Percentiles rank a stretch among this genome's conserved stretches.
Evolutionary conservation across 2,888 invertebrate genomes (phyloP).

Genomic region (Drosophila barbarae): DNA sequence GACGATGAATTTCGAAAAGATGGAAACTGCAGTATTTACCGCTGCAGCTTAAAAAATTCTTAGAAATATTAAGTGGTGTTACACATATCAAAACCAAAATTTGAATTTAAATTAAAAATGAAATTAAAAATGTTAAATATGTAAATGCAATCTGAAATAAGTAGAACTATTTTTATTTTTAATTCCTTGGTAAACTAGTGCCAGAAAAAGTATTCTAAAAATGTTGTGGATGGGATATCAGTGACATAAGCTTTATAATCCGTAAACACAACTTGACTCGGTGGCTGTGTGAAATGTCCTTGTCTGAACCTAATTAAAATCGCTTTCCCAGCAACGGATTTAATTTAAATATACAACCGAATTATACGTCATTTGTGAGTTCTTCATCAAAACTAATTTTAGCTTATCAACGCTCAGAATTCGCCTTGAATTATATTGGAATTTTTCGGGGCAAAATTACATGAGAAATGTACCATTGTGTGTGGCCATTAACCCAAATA

Average conservation of each 20-base stretch:
- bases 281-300: constrained; percentile 50
- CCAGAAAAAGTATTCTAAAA: too few relatives aligned
- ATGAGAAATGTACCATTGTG: background rate
- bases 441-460: constrained; percentile 1
- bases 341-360: constrained; percentile 2
- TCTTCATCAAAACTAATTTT: background rate
- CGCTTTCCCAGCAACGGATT: constrained; percentile 15
- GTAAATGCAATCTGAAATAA: too few relatives aligned
- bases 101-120: too few relatives aligned
- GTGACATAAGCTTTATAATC: constrained; percentile 31
- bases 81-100: too few relatives aligned
- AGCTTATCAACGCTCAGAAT: constrained; percentile 5
- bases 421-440: constrained; percentile 5
- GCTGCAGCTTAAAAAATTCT: too few relatives aligned
- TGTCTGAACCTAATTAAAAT: constrained; percentile 57
- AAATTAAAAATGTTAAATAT: too few relatives aligned
- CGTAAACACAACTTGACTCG: constrained; percentile 55
- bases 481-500: constrained; percentile 37
- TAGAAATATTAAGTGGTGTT: too few relatives aligned
- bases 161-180: background rate
- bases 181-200: background rate
- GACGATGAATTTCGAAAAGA: too few relatives aligned
- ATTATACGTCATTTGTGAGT: background rate
- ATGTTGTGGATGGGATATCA: background rate
- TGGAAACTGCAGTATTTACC: too few relatives aligned